Conservation (phyloP, 1,140 invertebrate genomes). For the Steinernema feltiae region DNA sequence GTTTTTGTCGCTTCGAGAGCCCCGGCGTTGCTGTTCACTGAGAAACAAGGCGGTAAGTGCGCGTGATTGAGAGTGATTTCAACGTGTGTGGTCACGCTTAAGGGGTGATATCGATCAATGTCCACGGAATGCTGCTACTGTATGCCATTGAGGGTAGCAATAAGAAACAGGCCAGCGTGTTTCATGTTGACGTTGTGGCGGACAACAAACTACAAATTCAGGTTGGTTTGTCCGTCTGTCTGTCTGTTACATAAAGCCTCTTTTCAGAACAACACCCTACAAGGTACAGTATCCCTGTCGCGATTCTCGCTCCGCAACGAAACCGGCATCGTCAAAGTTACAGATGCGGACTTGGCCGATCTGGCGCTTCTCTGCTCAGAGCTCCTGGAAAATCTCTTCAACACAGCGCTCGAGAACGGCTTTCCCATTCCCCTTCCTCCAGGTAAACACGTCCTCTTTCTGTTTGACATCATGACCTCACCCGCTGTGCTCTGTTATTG, state of each 20-base stretch:
- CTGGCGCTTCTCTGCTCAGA: background rate
- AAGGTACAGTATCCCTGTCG: background rate
- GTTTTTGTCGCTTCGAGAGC: background rate
- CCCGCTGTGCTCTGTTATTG: background rate
- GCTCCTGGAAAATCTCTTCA: background rate
- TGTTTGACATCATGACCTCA: background rate
- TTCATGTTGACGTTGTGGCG: background rate
- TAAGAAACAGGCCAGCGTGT: background rate
- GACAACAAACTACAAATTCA: background rate
- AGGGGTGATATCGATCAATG: background rate
- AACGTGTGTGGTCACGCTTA: background rate
- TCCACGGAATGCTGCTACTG: background rate
- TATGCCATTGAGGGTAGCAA: background rate
- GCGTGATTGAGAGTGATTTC: background rate
- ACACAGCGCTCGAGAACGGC: background rate
- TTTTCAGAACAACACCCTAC: conserved; percentile 11
- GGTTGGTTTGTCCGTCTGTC: background rate
- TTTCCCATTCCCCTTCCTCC: background rate
- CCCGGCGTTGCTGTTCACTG: background rate
- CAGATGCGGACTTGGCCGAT: background rate
- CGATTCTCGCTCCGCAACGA: conserved; percentile 1
- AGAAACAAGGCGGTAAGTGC: background rate
- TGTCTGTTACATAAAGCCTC: background rate
- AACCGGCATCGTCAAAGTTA: background rate
- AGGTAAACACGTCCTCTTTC: background rate